These are phyloP conservation scores for Aphelocoma coerulescens DNA, from an alignment of 2,113 vertebrate genomes.

Conservation along the genomic window DNA sequence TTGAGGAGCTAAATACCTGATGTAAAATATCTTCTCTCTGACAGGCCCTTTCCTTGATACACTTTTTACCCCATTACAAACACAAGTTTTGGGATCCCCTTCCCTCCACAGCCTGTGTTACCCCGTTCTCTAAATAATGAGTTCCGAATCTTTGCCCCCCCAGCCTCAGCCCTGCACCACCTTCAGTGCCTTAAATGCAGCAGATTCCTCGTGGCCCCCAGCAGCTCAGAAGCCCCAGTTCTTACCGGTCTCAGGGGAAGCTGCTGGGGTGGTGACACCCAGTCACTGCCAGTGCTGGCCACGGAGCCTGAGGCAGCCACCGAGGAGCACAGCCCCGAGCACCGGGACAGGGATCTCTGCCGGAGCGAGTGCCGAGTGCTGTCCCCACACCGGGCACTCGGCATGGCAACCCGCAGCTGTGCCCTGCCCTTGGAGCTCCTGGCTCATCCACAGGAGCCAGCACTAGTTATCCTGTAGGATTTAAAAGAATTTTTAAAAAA, in stretches of 20 bases:
- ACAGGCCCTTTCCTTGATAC: neutral
- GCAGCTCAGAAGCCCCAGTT: neutral
- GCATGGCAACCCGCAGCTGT: neutral
- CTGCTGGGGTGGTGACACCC: neutral
- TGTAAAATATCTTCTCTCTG: neutral
- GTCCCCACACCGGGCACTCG: accelerated
- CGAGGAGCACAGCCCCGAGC: too few relatives aligned
- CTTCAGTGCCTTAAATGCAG: neutral
- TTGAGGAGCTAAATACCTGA: neutral
- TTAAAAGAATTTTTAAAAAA: neutral
- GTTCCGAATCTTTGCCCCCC: neutral
- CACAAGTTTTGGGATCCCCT: neutral
- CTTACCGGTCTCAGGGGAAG: accelerated
- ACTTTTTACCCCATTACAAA: neutral
- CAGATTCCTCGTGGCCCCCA: neutral
- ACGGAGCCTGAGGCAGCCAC: accelerated
- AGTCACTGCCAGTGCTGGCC: neutral
- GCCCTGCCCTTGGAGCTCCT: neutral
- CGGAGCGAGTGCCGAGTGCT: accelerated
- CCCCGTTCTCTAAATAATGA: neutral
- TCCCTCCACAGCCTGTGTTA: neutral
- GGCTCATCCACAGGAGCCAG: neutral
- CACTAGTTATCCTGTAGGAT: neutral
- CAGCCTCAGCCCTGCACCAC: neutral
- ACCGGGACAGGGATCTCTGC: neutral